phyloP scores from a whole-genome alignment of 2,113 vertebrate genomes.

The Leptobrachium leishanense region DNA sequence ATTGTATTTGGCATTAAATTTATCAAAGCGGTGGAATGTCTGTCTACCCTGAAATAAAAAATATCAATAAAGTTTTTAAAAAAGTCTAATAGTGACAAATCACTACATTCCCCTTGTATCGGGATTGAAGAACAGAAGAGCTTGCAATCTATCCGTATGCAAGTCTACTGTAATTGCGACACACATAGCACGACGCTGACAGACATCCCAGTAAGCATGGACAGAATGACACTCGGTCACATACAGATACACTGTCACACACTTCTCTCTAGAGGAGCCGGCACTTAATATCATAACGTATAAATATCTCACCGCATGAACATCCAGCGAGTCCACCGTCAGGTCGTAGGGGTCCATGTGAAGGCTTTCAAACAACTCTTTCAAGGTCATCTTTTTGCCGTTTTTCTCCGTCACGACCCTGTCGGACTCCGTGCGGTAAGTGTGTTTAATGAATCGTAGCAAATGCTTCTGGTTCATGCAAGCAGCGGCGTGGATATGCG shows the following conservation, averaged over 20 bases:
- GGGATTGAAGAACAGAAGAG: no score
- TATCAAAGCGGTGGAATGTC: constrained; percentile 98
- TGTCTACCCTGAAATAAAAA: constrained; percentile 80
- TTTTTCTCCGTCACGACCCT: constrained; percentile 80
- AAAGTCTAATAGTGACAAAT: no score
- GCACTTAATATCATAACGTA: no score
- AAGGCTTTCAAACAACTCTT: constrained; percentile 85
- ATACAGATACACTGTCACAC: background rate
- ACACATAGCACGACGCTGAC: no score
- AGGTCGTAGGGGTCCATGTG: constrained; percentile 96
- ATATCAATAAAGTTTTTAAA: no score
- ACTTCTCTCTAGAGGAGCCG: no score
- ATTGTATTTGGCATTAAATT: constrained; percentile 99
- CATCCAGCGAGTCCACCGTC: constrained; percentile 95
- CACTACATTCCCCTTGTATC: no score
- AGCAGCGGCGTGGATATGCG: constrained; percentile 94
- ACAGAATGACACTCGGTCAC: background rate
- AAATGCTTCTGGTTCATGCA: constrained; percentile 98
- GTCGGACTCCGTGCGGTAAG: constrained; percentile 80
- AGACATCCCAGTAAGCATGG: background rate
- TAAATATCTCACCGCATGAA: constrained; percentile 95
- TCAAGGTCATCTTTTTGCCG: constrained; percentile 79
- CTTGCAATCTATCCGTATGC: no score
- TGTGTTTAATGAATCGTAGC: constrained; percentile 88
- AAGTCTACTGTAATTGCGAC: no score